phyloP scores from a whole-genome alignment of 92 coral and sea anemone species.

The Chrysogorgia sp. region DNA sequence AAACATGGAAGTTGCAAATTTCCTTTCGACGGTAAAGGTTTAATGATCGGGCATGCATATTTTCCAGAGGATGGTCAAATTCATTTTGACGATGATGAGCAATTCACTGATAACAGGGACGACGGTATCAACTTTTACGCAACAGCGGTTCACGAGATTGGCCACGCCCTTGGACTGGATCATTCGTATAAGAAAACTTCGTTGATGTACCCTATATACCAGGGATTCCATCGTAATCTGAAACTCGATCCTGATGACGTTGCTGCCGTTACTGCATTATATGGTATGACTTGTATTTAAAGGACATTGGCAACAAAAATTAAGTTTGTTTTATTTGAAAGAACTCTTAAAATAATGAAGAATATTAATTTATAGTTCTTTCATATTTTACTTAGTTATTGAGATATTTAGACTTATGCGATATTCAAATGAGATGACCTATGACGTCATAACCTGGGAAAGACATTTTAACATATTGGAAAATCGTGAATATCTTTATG shows the following conservation, averaged over 20 bases:
- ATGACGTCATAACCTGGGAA: too few species aligned
- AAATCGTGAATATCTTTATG: too few species aligned
- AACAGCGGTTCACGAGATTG: conserved; percentile 83
- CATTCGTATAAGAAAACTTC: conserved; percentile 59
- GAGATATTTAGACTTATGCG: too few species aligned
- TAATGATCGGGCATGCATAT: conserved; percentile 64
- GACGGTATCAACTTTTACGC: conserved; percentile 67
- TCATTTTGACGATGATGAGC: conserved; percentile 78
- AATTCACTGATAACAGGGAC: conserved; percentile 56
- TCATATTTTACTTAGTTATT: too few species aligned
- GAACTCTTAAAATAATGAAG: too few species aligned
- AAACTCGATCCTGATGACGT: conserved; percentile 69
- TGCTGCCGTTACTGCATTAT: conserved; percentile 64
- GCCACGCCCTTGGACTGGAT: conserved; percentile 74
- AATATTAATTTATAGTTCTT: too few species aligned
- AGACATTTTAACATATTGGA: too few species aligned
- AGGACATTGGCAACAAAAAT: too few species aligned
- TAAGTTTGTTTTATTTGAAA: too few species aligned
- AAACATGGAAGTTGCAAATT: conserved; percentile 40
- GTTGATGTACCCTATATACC: conserved; percentile 76
- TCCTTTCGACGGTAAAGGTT: conserved; percentile 58
- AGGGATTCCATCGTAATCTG: conserved; percentile 58
- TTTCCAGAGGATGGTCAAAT: conserved; percentile 62
- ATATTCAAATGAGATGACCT: too few species aligned
- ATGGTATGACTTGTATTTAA: conserved; percentile 46